Percentiles rank a stretch among this genome's conserved stretches.
phyloP scores from a whole-genome alignment of 2,797 vertebrate species.

The Liasis olivaceus region DNA sequence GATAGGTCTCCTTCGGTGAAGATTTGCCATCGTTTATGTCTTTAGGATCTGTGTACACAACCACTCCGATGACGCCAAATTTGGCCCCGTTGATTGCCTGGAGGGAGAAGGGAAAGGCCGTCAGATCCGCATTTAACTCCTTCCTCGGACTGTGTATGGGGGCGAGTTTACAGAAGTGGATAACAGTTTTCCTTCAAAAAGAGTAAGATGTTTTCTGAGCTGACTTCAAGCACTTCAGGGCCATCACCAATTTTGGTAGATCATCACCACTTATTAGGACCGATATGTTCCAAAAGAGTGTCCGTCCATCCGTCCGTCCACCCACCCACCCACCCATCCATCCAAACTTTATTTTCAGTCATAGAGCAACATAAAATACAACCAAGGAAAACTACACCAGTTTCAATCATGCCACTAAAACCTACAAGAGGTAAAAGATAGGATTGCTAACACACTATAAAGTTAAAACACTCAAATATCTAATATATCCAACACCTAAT shows the following conservation, averaged over 20 bases:
- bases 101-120: neutral
- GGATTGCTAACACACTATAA: neutral
- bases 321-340: neutral
- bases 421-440: neutral
- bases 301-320: neutral
- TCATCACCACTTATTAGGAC: neutral
- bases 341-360: neutral
- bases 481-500: too few relatives aligned
- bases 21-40: conserved; percentile 85
- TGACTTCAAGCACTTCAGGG: neutral
- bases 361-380: neutral
- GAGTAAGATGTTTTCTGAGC: neutral
- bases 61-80: conserved; percentile 79
- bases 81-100: conserved; percentile 86
- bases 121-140: neutral
- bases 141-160: neutral
- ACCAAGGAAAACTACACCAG: neutral
- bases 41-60: conserved; percentile 87
- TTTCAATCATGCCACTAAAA: neutral
- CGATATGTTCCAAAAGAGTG: neutral
- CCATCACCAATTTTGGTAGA: neutral
- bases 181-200: neutral
- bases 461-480: neutral
- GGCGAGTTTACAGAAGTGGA: too few relatives aligned
- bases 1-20: conserved; percentile 81